Evolutionary conservation across 2,113 vertebrate species (phyloP).

Genomic region (Origma solitaria): DNA sequence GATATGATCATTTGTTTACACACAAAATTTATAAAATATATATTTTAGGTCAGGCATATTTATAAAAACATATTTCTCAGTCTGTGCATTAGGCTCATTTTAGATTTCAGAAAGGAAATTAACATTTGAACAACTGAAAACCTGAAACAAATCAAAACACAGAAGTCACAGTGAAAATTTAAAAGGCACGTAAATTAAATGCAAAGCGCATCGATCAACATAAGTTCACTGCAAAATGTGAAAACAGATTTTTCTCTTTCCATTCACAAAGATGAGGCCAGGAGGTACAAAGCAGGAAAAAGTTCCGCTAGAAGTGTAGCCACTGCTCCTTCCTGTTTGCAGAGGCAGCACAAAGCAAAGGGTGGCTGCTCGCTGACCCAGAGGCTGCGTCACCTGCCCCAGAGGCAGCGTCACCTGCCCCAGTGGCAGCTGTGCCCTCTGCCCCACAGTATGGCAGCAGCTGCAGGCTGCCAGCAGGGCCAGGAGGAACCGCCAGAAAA

Average conservation of each 20-base stretch:
- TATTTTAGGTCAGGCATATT: background rate
- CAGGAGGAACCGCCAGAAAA: background rate
- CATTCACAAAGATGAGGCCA: background rate
- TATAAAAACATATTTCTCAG: background rate
- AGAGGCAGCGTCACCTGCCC: background rate
- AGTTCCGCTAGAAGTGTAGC: background rate
- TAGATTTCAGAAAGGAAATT: background rate
- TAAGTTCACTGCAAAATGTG: background rate
- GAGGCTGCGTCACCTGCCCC: background rate
- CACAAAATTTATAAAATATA: background rate
- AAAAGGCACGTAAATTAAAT: background rate
- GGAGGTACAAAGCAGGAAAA: background rate
- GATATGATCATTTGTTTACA: background rate
- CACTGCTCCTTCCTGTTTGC: background rate
- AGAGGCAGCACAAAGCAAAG: background rate
- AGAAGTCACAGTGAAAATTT: background rate
- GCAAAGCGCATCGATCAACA: accelerated
- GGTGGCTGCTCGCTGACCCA: background rate
- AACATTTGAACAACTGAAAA: background rate
- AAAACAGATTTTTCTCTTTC: background rate
- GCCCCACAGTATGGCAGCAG: background rate
- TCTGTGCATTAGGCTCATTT: background rate
- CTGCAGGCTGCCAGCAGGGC: background rate
- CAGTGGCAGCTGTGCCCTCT: background rate
- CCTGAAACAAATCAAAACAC: background rate